Conservation (phyloP, 2,113 vertebrate species). For the Labrus mixtus region DNA sequence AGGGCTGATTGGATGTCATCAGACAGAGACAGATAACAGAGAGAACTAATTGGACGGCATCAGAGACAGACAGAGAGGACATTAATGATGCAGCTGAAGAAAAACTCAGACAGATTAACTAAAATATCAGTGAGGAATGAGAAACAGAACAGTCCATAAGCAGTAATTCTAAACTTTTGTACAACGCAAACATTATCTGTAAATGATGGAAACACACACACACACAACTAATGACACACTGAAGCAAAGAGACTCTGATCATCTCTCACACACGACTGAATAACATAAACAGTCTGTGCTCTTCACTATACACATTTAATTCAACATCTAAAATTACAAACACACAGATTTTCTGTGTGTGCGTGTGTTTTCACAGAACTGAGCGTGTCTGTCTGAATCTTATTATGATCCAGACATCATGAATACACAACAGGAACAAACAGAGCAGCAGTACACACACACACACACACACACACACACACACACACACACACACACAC, state of each 20-base stretch:
- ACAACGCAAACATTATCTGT: conserved; percentile 50
- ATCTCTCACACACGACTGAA: no score
- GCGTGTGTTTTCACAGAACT: no score
- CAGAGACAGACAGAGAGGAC: not conserved
- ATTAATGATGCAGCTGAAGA: conserved; percentile 19
- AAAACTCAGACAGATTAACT: conserved; percentile 19
- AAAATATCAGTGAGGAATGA: not conserved
- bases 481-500: conserved; percentile 21
- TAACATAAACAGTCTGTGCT: no score
- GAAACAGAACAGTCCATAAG: conserved; percentile 70
- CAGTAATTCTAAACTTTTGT: conserved; percentile 55
- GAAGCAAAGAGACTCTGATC: no score
- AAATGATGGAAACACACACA: conserved; percentile 46
- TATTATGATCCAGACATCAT: conserved; percentile 24
- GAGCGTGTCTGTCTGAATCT: not conserved
- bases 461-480: conserved; percentile 10
- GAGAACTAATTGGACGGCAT: no score
- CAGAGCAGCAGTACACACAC: conserved; percentile 50
- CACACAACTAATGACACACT: not conserved
- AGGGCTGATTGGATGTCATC: not conserved
- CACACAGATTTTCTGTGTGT: conserved; percentile 36
- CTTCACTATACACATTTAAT: no score
- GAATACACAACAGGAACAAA: conserved; percentile 59
- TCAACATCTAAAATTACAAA: conserved; percentile 37
- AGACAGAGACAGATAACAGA: not conserved